phyloP scores from a whole-genome alignment of 2,113 vertebrate species.

The Serilophus lunatus region DNA sequence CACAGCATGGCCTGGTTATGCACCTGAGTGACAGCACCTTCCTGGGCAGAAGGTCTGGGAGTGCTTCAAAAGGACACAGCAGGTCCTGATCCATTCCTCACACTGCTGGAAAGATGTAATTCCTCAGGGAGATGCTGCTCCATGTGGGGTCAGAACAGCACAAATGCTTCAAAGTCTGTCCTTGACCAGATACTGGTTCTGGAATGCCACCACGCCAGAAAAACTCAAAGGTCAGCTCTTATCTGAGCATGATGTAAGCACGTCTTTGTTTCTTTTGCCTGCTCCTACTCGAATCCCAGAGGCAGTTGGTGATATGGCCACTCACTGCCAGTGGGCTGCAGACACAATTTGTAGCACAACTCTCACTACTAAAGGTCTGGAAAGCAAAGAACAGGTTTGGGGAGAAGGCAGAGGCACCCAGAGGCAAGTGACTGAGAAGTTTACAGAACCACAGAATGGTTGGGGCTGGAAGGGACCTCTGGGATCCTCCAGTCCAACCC shows the following conservation, averaged over 20 bases:
- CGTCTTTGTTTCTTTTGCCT: neutral
- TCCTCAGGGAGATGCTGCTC: neutral
- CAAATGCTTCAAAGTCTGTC: neutral
- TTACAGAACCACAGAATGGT: fast-evolving
- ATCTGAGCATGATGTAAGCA: conserved; percentile 28
- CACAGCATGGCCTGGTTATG: neutral
- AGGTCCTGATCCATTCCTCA: neutral
- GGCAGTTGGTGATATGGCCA: neutral
- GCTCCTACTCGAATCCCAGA: neutral
- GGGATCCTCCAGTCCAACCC: neutral
- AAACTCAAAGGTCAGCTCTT: conserved; percentile 56
- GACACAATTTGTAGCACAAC: fast-evolving
- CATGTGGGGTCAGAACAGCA: neutral
- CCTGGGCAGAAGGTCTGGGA: neutral
- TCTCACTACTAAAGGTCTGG: neutral
- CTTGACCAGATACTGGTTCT: neutral
- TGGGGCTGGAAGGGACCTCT: neutral
- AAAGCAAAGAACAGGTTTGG: neutral
- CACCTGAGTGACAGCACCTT: neutral
- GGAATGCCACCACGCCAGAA: conserved; percentile 46
- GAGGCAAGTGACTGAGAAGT: too few species aligned
- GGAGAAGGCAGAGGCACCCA: neutral
- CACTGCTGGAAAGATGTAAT: neutral
- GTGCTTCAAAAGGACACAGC: neutral
- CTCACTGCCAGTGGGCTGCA: neutral